Percentiles rank a stretch among this genome's conserved stretches.
Evolutionary conservation across 2,888 invertebrate genomes (phyloP).

Genomic region (Microdon myrmicae): DNA sequence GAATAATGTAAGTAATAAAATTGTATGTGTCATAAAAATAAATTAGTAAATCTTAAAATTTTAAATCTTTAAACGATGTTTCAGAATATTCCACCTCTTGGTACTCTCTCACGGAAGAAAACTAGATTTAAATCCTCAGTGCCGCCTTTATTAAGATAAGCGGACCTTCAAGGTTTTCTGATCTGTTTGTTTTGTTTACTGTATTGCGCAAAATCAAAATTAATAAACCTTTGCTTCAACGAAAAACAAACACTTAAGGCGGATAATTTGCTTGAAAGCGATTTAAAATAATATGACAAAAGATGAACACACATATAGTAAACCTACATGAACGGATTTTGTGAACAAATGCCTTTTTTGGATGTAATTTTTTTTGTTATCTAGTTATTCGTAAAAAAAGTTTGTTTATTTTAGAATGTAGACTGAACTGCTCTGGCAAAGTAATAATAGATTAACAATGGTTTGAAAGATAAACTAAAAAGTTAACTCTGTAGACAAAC

Average conservation of each 20-base stretch:
- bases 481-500: no score
- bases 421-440: neutral
- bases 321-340: no score
- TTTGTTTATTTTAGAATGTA: slow-evolving; percentile 39
- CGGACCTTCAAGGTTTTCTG: no score
- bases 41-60: no score
- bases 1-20: no score
- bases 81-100: no score
- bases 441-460: neutral
- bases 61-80: no score
- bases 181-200: slow-evolving; percentile 4
- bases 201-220: slow-evolving; percentile 39
- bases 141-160: no score
- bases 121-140: no score
- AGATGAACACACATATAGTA: no score
- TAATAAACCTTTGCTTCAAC: slow-evolving; percentile 18
- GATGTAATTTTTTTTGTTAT: slow-evolving; percentile 31
- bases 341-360: no score
- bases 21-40: no score
- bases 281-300: slow-evolving; percentile 5
- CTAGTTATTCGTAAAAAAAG: slow-evolving; percentile 53
- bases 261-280: slow-evolving; percentile 16
- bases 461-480: neutral
- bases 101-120: slow-evolving; percentile 5
- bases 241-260: slow-evolving; percentile 23